Conservation (phyloP, 2,888 invertebrate genomes). For the Megalurothrips usitatus region DNA sequence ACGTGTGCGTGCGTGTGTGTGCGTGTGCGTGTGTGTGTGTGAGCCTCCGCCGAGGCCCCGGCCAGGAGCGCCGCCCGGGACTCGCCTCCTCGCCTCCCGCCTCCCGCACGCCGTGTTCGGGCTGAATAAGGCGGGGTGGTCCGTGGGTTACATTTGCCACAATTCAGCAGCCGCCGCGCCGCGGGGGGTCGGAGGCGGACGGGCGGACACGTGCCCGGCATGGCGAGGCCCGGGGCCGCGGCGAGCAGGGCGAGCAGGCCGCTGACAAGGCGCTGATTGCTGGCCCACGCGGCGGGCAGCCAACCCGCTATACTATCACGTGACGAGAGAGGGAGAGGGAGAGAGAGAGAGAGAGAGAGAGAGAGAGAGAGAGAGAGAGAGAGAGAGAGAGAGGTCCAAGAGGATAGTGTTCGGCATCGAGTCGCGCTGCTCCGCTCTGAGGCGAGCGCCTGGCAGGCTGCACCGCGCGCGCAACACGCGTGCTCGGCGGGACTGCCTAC, state of each 20-base stretch:
- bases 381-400: no score
- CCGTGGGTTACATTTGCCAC: constrained; percentile 24
- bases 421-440: no score
- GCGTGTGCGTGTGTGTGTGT: neutral
- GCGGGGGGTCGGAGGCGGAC: neutral
- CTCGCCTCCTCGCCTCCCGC: no score
- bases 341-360: no score
- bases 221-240: neutral
- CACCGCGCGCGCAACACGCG: neutral
- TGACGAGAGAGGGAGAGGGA: no score
- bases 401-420: no score
- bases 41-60: neutral
- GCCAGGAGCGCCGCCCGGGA: no score
- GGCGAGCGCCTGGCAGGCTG: neutral
- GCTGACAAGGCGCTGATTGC: constrained; percentile 24
- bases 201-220: neutral
- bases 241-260: neutral
- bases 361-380: no score
- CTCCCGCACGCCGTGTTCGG: neutral
- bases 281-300: neutral
- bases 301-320: no score
- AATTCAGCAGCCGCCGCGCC: neutral
- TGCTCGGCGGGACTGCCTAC: neutral
- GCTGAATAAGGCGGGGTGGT: neutral
- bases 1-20: neutral